phyloP scores from a whole-genome alignment of 2,797 vertebrate species.

The Echeneis naucrates region DNA sequence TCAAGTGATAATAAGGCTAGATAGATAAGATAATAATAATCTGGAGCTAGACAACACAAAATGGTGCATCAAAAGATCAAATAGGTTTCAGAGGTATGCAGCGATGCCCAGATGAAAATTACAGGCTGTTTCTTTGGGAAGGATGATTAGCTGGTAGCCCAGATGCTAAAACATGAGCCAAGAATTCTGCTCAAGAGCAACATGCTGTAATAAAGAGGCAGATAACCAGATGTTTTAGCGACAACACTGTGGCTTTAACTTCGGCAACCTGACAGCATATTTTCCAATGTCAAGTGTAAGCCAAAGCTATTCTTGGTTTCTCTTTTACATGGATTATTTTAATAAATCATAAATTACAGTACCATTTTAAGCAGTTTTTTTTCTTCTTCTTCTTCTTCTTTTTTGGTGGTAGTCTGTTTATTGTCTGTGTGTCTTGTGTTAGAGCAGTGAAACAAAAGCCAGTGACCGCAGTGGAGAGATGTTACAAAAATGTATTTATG shows the following conservation, averaged over 20 bases:
- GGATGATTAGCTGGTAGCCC: not conserved
- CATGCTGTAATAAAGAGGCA: conserved; percentile 8
- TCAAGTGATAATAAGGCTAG: conserved; percentile 18
- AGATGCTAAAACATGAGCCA: conserved; percentile 5
- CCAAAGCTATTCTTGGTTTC: not conserved
- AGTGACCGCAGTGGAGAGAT: conserved; percentile 9
- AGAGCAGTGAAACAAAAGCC: conserved; percentile 23
- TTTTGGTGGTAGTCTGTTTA: not conserved
- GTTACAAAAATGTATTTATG: conserved; percentile 45
- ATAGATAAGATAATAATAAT: no score
- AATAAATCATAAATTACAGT: not conserved
- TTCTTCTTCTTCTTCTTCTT: not conserved
- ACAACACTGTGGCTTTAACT: not conserved
- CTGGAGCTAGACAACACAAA: not conserved
- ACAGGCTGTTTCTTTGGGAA: not conserved
- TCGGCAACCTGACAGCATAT: not conserved
- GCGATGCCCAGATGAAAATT: not conserved
- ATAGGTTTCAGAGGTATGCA: conserved; percentile 3
- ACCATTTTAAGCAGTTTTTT: not conserved
- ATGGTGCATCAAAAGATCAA: not conserved
- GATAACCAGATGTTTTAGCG: not conserved
- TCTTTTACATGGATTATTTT: not conserved
- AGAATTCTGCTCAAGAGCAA: not conserved
- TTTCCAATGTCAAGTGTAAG: not conserved
- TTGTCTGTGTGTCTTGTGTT: conserved; percentile 1